These are phyloP conservation scores for Archaeoteleia sp. DNA, from an alignment of 2,888 invertebrate species.

Conservation along the genomic window DNA sequence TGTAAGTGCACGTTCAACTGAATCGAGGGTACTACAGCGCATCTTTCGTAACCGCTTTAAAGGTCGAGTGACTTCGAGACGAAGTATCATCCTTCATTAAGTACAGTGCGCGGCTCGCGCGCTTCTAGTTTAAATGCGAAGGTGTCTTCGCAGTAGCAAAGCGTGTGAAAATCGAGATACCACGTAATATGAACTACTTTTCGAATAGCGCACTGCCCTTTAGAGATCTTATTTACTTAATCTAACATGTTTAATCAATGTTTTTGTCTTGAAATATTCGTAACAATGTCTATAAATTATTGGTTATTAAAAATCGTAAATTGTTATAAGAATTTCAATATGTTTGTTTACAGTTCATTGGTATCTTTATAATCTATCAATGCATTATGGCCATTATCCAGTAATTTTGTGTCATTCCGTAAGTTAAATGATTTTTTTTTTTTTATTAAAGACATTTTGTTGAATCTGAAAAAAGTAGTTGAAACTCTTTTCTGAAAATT, in stretches of 20 bases:
- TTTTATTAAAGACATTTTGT: too few relatives aligned
- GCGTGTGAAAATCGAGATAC: conserved; percentile 50
- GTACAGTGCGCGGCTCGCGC: conserved; percentile 41
- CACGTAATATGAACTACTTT: conserved; percentile 46
- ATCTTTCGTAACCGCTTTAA: conserved; percentile 58
- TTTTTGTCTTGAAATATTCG: conserved; percentile 7
- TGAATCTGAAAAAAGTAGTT: too few relatives aligned
- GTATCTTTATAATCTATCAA: too few relatives aligned
- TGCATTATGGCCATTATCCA: too few relatives aligned
- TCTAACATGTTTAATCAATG: conserved; percentile 3
- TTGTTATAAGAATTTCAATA: too few relatives aligned
- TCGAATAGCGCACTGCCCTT: conserved; percentile 38
- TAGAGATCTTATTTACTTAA: conserved; percentile 28
- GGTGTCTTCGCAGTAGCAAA: conserved; percentile 48
- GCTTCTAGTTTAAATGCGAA: conserved; percentile 53
- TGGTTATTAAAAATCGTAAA: too few relatives aligned
- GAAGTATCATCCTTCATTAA: conserved; percentile 52
- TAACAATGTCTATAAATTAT: conserved; percentile 1
- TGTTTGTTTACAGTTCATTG: too few relatives aligned
- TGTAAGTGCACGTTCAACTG: conserved; percentile 20
- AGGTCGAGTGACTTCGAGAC: conserved; percentile 63
- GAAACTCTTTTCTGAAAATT: too few relatives aligned
- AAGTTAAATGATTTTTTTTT: too few relatives aligned
- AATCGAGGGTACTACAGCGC: conserved; percentile 34
- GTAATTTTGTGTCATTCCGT: too few relatives aligned